Evolutionary conservation across 1,140 invertebrate species (phyloP).

Genomic region (Halictus rubicundus): DNA sequence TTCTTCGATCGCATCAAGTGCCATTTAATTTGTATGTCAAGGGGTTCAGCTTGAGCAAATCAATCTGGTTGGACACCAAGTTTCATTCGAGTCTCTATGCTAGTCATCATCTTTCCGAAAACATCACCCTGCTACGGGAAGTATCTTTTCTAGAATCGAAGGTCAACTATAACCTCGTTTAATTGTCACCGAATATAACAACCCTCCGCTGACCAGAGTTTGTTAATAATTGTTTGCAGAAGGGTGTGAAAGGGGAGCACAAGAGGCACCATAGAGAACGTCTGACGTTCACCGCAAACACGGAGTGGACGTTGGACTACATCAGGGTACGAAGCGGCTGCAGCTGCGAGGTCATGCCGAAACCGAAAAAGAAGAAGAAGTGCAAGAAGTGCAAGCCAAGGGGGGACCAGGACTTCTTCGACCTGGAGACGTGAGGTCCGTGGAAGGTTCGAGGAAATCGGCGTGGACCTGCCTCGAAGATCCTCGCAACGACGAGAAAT

Average conservation of each 20-base stretch:
- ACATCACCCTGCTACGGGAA: too few species aligned
- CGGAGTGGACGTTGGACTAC: conserved; percentile 89
- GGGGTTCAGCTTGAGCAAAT: too few species aligned
- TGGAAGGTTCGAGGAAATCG: not conserved
- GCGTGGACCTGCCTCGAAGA: not conserved
- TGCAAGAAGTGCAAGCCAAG: conserved; percentile 62
- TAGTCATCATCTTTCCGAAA: too few species aligned
- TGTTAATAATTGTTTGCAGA: not conserved
- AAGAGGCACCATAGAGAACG: conserved; percentile 77
- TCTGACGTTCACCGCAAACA: conserved; percentile 77
- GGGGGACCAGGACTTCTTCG: conserved; percentile 43
- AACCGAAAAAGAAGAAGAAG: conserved; percentile 76
- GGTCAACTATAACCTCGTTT: too few species aligned
- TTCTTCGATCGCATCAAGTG: too few species aligned
- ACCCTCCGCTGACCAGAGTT: too few species aligned
- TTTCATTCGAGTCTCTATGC: too few species aligned
- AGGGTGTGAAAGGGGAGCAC: conserved; percentile 74
- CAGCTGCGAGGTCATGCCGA: conserved; percentile 86
- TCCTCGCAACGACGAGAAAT: conserved; percentile 9
- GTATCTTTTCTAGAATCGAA: too few species aligned
- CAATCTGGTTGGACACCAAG: too few species aligned
- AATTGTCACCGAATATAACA: too few species aligned
- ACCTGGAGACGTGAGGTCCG: conserved; percentile 53
- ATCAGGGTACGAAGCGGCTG: conserved; percentile 91
- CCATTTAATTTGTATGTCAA: too few species aligned